Evolutionary conservation across 1,140 invertebrate genomes (phyloP).

Genomic region (Apis florea): DNA sequence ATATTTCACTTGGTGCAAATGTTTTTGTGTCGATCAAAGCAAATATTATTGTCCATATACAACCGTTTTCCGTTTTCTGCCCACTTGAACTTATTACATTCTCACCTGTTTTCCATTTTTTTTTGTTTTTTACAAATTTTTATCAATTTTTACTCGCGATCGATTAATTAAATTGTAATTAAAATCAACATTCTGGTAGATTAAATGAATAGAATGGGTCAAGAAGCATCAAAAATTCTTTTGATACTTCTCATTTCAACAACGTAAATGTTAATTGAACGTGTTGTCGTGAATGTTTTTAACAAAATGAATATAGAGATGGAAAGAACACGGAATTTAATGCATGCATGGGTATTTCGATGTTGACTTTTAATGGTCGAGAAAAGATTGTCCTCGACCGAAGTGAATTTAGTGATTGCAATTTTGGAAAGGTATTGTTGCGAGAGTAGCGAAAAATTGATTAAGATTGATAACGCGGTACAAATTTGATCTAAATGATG

Average conservation of each 20-base stretch:
- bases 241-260: not conserved
- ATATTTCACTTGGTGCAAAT: constrained; percentile 10
- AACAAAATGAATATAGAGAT: too few relatives aligned
- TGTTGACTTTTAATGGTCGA: not conserved
- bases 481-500: too few relatives aligned
- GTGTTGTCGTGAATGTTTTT: too few relatives aligned
- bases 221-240: too few relatives aligned
- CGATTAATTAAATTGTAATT: too few relatives aligned
- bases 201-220: too few relatives aligned
- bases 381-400: not conserved
- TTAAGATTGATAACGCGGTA: not conserved
- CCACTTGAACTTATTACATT: too few relatives aligned
- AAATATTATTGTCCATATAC: not conserved
- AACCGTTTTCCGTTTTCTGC: not conserved
- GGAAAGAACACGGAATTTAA: not conserved
- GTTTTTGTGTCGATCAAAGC: not conserved
- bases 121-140: too few relatives aligned
- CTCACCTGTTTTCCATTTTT: not conserved
- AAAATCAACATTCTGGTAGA: too few relatives aligned
- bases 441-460: not conserved
- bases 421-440: not conserved
- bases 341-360: not conserved
- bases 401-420: not conserved
- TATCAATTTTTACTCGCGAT: too few relatives aligned
- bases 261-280: not conserved